Evolutionary conservation across 2,888 invertebrate species (phyloP).

Genomic region (Ellobium chinense): DNA sequence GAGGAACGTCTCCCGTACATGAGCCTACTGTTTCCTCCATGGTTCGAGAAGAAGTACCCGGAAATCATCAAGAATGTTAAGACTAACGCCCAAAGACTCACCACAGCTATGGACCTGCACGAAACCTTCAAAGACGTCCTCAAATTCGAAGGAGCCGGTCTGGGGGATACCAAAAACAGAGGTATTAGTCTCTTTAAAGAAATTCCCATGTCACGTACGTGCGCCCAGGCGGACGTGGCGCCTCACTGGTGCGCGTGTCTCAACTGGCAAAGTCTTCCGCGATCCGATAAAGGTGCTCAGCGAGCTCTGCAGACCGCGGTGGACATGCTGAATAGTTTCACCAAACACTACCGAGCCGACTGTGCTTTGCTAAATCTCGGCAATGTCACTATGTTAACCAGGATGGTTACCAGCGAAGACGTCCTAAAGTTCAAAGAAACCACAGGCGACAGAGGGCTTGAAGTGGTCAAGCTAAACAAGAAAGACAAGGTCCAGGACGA

Average conservation of each 20-base stretch:
- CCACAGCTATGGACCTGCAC: constrained; percentile 94
- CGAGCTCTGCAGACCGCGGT: constrained; percentile 79
- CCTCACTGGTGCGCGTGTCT: constrained; percentile 98
- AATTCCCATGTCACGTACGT: constrained; percentile 86
- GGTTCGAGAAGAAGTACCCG: constrained; percentile 84
- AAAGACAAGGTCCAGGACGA: constrained; percentile 83
- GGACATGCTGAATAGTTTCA: constrained; percentile 14
- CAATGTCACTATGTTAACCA: neutral
- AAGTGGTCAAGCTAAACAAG: constrained; percentile 85
- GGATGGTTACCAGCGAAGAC: neutral
- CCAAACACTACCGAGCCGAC: neutral
- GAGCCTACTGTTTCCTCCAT: constrained; percentile 87
- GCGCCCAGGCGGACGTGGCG: constrained; percentile 92
- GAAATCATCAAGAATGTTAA: constrained; percentile 82
- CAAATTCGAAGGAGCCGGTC: constrained; percentile 77
- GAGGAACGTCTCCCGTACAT: constrained; percentile 95
- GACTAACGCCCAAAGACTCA: constrained; percentile 85
- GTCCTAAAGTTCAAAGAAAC: constrained; percentile 86
- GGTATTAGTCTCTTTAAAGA: constrained; percentile 74
- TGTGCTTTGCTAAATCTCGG: constrained; percentile 10
- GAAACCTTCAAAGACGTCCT: constrained; percentile 87
- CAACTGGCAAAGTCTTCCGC: constrained; percentile 86
- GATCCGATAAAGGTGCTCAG: constrained; percentile 80
- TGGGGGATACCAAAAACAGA: constrained; percentile 54
- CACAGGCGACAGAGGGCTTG: constrained; percentile 89